These are phyloP conservation scores for Parasteatoda lunata DNA, from an alignment of 2,888 invertebrate species.

Conservation along the genomic window DNA sequence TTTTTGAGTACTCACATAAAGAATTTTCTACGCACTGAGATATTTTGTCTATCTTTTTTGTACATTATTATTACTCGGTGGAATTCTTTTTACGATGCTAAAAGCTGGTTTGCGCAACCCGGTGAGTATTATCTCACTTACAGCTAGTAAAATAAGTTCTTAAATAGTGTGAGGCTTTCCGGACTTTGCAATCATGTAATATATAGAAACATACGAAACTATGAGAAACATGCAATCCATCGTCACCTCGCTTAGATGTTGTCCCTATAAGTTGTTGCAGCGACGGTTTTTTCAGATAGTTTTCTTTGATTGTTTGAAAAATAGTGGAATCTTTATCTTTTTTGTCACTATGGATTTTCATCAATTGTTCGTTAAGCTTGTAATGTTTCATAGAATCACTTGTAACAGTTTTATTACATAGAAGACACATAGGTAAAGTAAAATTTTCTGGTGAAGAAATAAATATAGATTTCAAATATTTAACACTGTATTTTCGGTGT, in stretches of 20 bases:
- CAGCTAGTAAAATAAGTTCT: no score
- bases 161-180: background rate
- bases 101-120: no score
- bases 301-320: slow-evolving; percentile 61
- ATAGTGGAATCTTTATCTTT: slow-evolving; percentile 57
- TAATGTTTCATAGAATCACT: slow-evolving; percentile 68
- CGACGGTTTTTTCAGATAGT: slow-evolving; percentile 14
- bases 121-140: no score
- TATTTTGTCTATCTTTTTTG: no score
- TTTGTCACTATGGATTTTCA: slow-evolving; percentile 62
- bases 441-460: slow-evolving; percentile 14
- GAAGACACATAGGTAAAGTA: slow-evolving; percentile 30
- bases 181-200: background rate
- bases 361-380: slow-evolving; percentile 66
- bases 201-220: background rate
- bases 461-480: slow-evolving; percentile 14
- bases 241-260: slow-evolving; percentile 23
- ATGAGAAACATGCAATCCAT: slow-evolving; percentile 25
- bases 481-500: background rate
- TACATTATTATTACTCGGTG: no score
- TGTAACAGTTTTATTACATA: slow-evolving; percentile 45
- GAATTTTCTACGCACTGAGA: no score
- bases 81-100: no score
- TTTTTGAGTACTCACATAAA: no score
- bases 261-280: slow-evolving; percentile 20